Evolutionary conservation across 2,797 vertebrate genomes (phyloP), one percentile per base, ranked within the genome.

Genomic region (Apodemus agrarius): DNA sequence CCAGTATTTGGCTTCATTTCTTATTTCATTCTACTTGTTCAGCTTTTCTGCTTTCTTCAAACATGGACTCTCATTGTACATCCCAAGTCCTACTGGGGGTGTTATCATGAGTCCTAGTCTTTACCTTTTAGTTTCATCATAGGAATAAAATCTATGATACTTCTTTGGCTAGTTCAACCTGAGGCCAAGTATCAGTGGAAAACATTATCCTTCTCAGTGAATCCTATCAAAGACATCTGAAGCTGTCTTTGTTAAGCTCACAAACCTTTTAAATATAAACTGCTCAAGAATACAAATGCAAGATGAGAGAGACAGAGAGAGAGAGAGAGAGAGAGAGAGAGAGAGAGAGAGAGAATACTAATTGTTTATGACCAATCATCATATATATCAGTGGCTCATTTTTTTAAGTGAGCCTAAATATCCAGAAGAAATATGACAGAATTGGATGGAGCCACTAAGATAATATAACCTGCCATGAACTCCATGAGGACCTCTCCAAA

Each of bases 21-120:
- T 12, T 88, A 17, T 13, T 80, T 85, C 19, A 26, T 91, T 76
- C 61, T 54, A 19, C 16, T 61, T 76, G 1, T 31, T 31, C 49
- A 81, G 1, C 81, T 91, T 94, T 78, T 43, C 43, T 43, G 24
- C 40, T 95, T 79, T 52, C 46, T 93, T 90, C 37, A 76, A 72
- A 93, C 19, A 21, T 22, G 5, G 19, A 29, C 75, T 13, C 19
- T 69, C 63, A 4, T 65, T 65, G 26, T 65, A 65, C 26, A n/a
- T 29, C 29, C 26, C 9, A 31, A 8, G 13, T 67, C 17, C 59
- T 21, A 69, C 17, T 26, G 54, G 46, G 43, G 22, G 1, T 24
- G 1, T 31, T n/a, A 24, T 8, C 8, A 61, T 34, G 37, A 17
- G 26, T 74, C 16, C 65, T 84, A 37, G 16, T 24, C 24, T 52